Conservation (phyloP, 2,888 invertebrate genomes). For the Spicauda simplicius region DNA sequence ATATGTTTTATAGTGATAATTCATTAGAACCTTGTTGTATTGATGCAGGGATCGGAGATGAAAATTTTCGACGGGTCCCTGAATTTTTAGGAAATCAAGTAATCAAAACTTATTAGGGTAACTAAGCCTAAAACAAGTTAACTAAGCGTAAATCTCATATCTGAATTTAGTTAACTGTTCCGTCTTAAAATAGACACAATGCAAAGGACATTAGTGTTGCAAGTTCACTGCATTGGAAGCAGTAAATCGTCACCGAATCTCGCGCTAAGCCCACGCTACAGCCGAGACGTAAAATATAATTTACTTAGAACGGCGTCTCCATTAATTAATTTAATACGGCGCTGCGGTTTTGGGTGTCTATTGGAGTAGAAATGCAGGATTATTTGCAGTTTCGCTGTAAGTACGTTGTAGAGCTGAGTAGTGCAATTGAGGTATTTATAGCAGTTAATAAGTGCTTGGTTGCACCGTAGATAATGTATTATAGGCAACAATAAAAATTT, state of each 20-base stretch:
- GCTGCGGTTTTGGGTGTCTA: slow-evolving; percentile 42
- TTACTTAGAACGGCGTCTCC: slow-evolving; percentile 42
- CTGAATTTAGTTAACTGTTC: not conserved
- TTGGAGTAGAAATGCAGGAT: slow-evolving; percentile 37
- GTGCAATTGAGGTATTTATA: not conserved
- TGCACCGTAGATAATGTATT: no score
- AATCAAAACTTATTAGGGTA: no score
- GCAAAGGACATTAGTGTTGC: slow-evolving; percentile 13
- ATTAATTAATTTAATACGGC: slow-evolving; percentile 50
- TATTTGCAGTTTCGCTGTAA: slow-evolving; percentile 33
- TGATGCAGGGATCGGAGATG: no score
- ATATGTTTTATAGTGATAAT: no score
- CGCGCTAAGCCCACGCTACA: slow-evolving; percentile 18
- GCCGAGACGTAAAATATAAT: slow-evolving; percentile 49
- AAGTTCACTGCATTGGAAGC: slow-evolving; percentile 28
- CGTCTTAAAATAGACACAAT: not conserved
- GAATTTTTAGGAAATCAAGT: no score
- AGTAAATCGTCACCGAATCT: slow-evolving; percentile 29
- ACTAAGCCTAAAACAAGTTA: no score
- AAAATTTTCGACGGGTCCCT: no score
- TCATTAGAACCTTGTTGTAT: no score
- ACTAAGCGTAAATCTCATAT: not conserved
- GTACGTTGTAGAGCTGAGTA: slow-evolving; percentile 5
- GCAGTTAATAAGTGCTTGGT: no score
- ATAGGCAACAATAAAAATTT: no score